A percentile compares a stretch with the other conserved stretches of the same genome.
phyloP scores from a whole-genome alignment of 2,888 invertebrate genomes.

The Patella caerulea region DNA sequence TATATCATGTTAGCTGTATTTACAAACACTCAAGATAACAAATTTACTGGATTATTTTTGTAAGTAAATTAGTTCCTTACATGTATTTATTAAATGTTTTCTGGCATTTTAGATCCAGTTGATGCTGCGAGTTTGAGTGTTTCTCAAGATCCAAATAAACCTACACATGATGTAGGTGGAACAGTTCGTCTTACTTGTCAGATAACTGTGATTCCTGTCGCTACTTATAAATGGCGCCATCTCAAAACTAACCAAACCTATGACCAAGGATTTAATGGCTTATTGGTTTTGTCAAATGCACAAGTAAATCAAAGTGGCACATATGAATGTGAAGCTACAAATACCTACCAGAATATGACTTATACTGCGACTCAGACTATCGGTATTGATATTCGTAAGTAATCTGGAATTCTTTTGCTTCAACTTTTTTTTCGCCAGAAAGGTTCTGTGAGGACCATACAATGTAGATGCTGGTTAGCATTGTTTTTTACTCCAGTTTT shows the following conservation, averaged over 20 bases:
- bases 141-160: background rate
- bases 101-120: no score
- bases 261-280: background rate
- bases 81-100: no score
- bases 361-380: background rate
- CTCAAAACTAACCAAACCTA: background rate
- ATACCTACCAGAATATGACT: background rate
- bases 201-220: background rate
- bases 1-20: no score
- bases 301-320: background rate
- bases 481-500: no score
- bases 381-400: no score
- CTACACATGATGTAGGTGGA: background rate
- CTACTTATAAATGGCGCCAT: constrained; percentile 15
- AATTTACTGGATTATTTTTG: no score
- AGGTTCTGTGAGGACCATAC: no score
- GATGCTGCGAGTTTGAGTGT: background rate
- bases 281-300: background rate
- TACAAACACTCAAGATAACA: no score
- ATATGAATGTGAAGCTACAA: background rate
- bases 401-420: no score
- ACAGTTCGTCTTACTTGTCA: constrained; percentile 6
- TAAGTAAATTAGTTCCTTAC: no score
- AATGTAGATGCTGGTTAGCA: no score
- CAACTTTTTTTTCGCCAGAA: no score